Conservation (phyloP, 92 coral and sea anemone genomes). For the Pocillopora meandrina region DNA sequence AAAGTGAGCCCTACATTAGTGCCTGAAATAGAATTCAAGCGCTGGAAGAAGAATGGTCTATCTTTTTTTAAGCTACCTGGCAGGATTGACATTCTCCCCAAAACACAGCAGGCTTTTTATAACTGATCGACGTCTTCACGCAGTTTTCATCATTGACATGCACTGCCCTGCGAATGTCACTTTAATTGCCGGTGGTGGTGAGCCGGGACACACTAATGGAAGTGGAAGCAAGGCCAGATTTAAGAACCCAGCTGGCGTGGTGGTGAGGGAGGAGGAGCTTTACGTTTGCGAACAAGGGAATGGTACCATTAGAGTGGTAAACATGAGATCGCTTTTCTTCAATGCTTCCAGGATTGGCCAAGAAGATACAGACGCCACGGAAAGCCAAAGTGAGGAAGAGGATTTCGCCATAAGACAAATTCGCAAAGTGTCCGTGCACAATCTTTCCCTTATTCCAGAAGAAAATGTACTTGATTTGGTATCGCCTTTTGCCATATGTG, state of each 20-base stretch:
- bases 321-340: too few species aligned
- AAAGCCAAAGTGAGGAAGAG: too few species aligned
- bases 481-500: too few species aligned
- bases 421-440: too few species aligned
- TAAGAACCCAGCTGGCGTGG: constrained; percentile 54
- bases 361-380: too few species aligned
- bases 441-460: too few species aligned
- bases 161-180: constrained; percentile 77
- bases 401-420: too few species aligned
- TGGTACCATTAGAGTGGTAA: constrained; percentile 49
- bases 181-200: constrained; percentile 54
- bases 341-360: too few species aligned
- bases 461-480: too few species aligned
- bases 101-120: constrained; percentile 58
- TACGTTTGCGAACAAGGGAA: constrained; percentile 64
- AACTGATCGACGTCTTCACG: constrained; percentile 50
- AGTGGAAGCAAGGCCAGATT: constrained; percentile 54
- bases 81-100: constrained; percentile 51
- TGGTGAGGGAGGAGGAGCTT: constrained; percentile 14
- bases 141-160: constrained; percentile 52
- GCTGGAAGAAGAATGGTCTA: constrained; percentile 40
- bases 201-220: constrained; percentile 60
- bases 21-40: constrained; percentile 54
- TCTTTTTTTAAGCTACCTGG: constrained; percentile 7
- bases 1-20: constrained; percentile 40